A percentile compares a stretch with the other conserved stretches of the same genome.
These are phyloP conservation scores for Chloroceryle inda DNA, from an alignment of 2,797 vertebrate genomes.

Conservation along the genomic window DNA sequence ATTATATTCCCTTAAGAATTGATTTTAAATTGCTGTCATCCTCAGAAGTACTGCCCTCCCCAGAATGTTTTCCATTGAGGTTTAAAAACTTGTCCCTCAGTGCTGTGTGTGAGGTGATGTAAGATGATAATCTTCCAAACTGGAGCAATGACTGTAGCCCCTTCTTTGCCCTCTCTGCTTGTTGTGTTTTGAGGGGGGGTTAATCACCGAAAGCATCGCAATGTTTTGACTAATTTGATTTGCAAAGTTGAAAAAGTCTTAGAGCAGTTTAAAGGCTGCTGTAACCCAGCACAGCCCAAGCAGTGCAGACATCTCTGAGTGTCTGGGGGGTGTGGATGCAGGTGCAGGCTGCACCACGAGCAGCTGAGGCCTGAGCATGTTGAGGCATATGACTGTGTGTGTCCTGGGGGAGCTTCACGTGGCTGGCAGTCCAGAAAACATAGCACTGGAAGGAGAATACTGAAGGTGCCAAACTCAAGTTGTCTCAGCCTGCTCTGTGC, in stretches of 20 bases:
- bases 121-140: neutral
- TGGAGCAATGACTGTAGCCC: neutral
- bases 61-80: neutral
- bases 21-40: neutral
- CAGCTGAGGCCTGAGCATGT: neutral
- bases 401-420: neutral
- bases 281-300: accelerated
- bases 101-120: neutral
- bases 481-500: neutral
- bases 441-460: neutral
- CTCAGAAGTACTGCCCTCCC: neutral
- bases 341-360: neutral
- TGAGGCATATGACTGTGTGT: neutral
- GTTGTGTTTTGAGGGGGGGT: accelerated
- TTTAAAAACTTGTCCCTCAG: neutral
- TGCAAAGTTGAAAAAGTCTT: neutral
- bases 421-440: neutral
- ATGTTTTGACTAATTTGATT: neutral
- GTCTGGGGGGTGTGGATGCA: neutral
- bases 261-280: neutral
- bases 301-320: neutral
- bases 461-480: neutral
- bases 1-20: neutral
- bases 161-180: neutral
- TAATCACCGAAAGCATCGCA: neutral